Base-by-base conservation (phyloP, 1,140 invertebrate species). In the Micrasema minimum region DNA sequence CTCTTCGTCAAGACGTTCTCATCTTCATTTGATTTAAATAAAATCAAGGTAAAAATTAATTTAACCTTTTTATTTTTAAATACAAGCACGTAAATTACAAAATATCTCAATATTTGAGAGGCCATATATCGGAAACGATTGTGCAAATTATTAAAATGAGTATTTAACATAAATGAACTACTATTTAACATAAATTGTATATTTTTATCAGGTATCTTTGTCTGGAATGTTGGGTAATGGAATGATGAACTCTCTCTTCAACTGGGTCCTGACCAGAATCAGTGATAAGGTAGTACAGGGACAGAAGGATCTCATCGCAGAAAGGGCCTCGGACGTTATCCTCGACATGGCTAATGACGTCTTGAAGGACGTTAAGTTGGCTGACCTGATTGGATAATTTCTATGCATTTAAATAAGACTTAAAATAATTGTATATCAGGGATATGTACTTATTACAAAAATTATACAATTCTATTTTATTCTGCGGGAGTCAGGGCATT, bases 31-130 rank as follows among this genome's bases (percentile, higher is more conserved):
- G 55, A 74, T 41, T 43, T 74, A 20, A 46, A 64, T 4, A 71
- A 67, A 14, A 61, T 62, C 12, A 71, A 74, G 72, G 72, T 74
- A 67, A 64, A 51, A n/a, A n/a, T n/a, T n/a, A n/a, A n/a, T n/a
- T n/a, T n/a, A n/a, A n/a, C n/a, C n/a, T n/a, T n/a, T n/a, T n/a
- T n/a, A n/a, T n/a, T n/a, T n/a, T n/a, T n/a, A n/a, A n/a, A n/a
- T n/a, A n/a, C n/a, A n/a, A n/a, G n/a, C n/a, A n/a, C n/a, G n/a
- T n/a, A n/a, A n/a, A n/a, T n/a, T n/a, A n/a, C n/a, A n/a, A n/a
- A n/a, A n/a, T n/a, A n/a, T n/a, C n/a, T n/a, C n/a, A n/a, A n/a
- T n/a, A n/a, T n/a, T n/a, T n/a, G n/a, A n/a, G n/a, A n/a, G n/a
- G n/a, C n/a, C n/a, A n/a, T n/a, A n/a, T n/a, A n/a, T n/a, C n/a